phyloP scores from a whole-genome alignment of 2,888 invertebrate genomes.

The Idaea biselata region DNA sequence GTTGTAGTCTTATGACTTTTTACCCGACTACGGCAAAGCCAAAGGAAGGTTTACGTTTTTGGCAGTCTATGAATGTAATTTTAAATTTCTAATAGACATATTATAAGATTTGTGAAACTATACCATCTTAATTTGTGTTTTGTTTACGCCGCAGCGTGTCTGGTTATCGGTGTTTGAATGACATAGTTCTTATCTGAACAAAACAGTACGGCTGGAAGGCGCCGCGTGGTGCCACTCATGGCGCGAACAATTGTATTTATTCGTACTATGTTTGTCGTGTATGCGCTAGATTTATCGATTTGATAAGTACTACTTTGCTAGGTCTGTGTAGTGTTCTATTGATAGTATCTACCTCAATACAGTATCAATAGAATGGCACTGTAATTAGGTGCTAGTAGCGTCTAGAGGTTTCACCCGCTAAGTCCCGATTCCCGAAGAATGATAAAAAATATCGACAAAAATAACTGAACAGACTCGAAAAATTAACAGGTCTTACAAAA shows the following conservation, averaged over 20 bases:
- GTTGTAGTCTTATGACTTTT: too few species aligned
- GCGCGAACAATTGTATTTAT: not conserved
- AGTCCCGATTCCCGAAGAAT: too few species aligned
- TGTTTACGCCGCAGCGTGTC: slow-evolving; percentile 3
- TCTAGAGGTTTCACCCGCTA: too few species aligned
- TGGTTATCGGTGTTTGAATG: slow-evolving; percentile 15
- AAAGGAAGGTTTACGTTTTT: too few species aligned
- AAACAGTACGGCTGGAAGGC: not conserved
- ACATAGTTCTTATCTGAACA: slow-evolving; percentile 2
- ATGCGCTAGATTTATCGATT: not conserved
- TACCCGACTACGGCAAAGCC: too few species aligned
- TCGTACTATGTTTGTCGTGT: not conserved
- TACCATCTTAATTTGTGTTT: not conserved
- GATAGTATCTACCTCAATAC: too few species aligned
- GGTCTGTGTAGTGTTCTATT: too few species aligned
- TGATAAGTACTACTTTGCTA: not conserved
- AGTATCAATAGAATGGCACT: too few species aligned
- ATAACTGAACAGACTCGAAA: not conserved
- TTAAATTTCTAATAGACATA: too few species aligned
- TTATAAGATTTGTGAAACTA: too few species aligned
- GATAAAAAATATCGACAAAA: not conserved
- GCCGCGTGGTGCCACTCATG: not conserved
- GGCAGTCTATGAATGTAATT: too few species aligned
- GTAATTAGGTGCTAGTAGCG: too few species aligned
- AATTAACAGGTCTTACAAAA: not conserved